Percentiles rank a stretch among this genome's conserved stretches.
phyloP scores from a whole-genome alignment of 2,113 vertebrate genomes.

The Zosterops pallidus region DNA sequence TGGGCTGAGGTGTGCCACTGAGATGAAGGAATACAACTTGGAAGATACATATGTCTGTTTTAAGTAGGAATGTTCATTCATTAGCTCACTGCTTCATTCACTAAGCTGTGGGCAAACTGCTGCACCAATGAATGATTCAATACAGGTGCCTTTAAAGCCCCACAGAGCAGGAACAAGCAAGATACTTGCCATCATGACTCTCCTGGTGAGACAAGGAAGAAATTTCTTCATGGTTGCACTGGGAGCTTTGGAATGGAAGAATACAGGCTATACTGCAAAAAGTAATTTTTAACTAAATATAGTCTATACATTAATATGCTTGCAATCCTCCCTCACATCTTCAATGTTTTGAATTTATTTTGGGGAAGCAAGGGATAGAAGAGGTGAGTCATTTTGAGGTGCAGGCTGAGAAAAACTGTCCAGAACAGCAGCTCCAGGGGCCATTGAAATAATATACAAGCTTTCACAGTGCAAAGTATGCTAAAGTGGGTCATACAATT shows the following conservation, averaged over 20 bases:
- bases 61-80: slow-evolving; percentile 62
- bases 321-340: not conserved
- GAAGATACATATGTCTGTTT: slow-evolving; percentile 73
- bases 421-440: slow-evolving; percentile 6
- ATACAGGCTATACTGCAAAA: not conserved
- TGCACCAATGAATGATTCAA: slow-evolving; percentile 41
- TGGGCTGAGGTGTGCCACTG: slow-evolving; percentile 48
- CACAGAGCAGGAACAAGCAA: not conserved
- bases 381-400: not conserved
- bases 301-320: not conserved
- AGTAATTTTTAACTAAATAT: not conserved
- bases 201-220: not conserved
- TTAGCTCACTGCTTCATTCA: slow-evolving; percentile 66
- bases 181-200: not conserved
- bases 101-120: not conserved
- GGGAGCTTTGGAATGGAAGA: not conserved
- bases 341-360: not conserved
- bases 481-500: slow-evolving; percentile 37
- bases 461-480: not conserved
- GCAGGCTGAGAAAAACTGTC: not conserved
- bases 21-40: slow-evolving; percentile 66
- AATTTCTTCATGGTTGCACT: not conserved
- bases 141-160: slow-evolving; percentile 1
- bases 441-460: slow-evolving; percentile 38
- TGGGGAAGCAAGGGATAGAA: not conserved